Percentiles rank a stretch among this genome's conserved stretches.
Conservation (phyloP, 2,888 invertebrate species). For the Gortyna flavago region DNA sequence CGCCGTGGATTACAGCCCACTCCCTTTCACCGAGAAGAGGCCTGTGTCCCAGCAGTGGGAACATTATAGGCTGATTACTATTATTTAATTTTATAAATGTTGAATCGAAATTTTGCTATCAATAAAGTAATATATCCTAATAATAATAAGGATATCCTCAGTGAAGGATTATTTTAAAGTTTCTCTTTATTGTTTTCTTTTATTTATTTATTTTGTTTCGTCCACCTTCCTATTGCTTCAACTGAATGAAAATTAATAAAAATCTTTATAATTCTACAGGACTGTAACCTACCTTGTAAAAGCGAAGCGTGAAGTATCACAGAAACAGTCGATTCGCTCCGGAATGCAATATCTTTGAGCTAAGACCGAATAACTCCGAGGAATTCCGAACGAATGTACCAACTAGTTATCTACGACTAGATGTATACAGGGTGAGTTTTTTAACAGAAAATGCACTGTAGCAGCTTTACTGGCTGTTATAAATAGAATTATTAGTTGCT, state of each 20-base stretch:
- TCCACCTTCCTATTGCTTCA: not conserved
- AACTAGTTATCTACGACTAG: conserved; percentile 14
- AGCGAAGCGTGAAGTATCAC: conserved; percentile 5
- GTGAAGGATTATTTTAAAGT: not conserved
- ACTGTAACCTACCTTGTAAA: not conserved
- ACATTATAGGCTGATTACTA: too few relatives aligned
- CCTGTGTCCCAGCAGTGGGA: too few relatives aligned
- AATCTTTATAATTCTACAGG: not conserved
- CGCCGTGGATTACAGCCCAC: too few relatives aligned
- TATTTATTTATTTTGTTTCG: not conserved
- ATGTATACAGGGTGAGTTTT: not conserved
- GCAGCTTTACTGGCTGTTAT: not conserved
- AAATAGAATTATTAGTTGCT: not conserved
- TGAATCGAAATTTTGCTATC: too few relatives aligned
- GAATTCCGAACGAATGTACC: conserved; percentile 37
- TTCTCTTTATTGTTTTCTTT: not conserved
- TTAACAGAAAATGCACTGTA: not conserved
- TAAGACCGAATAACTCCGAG: conserved; percentile 47
- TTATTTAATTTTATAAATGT: too few relatives aligned
- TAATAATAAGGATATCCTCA: too few relatives aligned
- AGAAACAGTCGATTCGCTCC: conserved; percentile 38
- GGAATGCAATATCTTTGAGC: conserved; percentile 58
- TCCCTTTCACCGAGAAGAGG: too few relatives aligned
- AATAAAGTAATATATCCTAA: too few relatives aligned
- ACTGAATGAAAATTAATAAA: conserved; percentile 16